Base-by-base conservation (phyloP, 2,797 vertebrate species). In the Pipistrellus nathusii region DNA sequence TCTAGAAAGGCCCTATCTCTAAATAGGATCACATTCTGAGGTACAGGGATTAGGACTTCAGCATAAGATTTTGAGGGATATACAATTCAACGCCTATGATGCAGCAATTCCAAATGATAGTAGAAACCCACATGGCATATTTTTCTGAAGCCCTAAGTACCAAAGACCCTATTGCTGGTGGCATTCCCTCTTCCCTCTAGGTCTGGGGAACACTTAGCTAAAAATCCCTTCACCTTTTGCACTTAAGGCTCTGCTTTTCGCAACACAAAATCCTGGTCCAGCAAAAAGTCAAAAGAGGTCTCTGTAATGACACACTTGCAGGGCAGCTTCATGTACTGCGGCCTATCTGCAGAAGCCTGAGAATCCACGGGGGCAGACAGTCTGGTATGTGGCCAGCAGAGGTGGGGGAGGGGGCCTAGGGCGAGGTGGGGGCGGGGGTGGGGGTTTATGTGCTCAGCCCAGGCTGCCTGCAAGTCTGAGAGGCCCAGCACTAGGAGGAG, bases 241-340 rank as follows among this genome's bases (percentile, higher is more conserved):
- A 95, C 95, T 90, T 96, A 85, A 71, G 75, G 86, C 93, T 93
- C 91, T 32, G 85, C 91, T 88, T 97, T 97, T 95, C 11, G 78
- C 91, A 93, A 96, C 46, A 88, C 77, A 91, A 88, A 92, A 93
- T 95, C 96, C 91, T 90, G 82, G 96, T 92, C 94, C 94, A 44
- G 66, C 85, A 75, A 96, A 88, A 96, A 97, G 95, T 97, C 96
- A 91, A 80, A 64, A 89, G 85, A 95, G 96, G 96, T 94, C 95
- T 92, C 93, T 44, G 88, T 89, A 92, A 92, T 97, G 96, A 97
- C 83, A 88, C 95, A 96, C 35, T 46, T 46, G 82, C 93, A 90
- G 72, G 17, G 0, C 78, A 75, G 78, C 83, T 76, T 85, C 71
- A 64, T 80, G 87, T n/a, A 64, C 85, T 92, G 93, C 82, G 95